Conservation (phyloP, 1,140 invertebrate genomes). For the Micrasema longulum region DNA sequence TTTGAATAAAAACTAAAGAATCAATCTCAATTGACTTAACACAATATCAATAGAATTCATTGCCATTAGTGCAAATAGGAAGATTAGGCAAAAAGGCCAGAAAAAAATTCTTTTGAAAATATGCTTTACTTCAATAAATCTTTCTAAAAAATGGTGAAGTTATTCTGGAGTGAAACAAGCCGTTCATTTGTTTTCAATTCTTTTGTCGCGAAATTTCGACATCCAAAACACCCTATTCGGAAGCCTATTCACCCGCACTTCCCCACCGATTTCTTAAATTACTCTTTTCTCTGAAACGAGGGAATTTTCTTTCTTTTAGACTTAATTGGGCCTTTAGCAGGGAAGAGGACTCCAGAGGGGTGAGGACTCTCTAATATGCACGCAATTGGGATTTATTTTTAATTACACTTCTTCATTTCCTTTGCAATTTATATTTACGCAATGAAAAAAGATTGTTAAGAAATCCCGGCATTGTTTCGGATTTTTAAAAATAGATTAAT, state of each 20-base stretch:
- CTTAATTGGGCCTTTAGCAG: slow-evolving; percentile 24
- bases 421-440: background rate
- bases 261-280: slow-evolving; percentile 35
- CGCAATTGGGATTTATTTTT: slow-evolving; percentile 53
- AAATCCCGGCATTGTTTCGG: too few relatives aligned
- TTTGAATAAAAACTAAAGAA: too few relatives aligned
- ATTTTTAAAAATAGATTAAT: slow-evolving; percentile 12
- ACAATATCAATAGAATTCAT: too few relatives aligned
- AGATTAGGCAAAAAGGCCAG: too few relatives aligned
- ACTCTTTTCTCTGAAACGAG: slow-evolving; percentile 28
- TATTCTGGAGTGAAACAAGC: too few relatives aligned
- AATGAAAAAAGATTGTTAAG: too few relatives aligned
- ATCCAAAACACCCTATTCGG: slow-evolving; percentile 1
- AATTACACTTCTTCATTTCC: slow-evolving; percentile 51
- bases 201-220: background rate
- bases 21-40: too few relatives aligned
- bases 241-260: background rate
- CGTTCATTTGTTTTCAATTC: slow-evolving; percentile 2
- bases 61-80: too few relatives aligned
- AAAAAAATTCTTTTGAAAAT: too few relatives aligned
- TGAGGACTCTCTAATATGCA: slow-evolving; percentile 48
- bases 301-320: slow-evolving; percentile 6
- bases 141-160: too few relatives aligned
- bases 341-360: background rate
- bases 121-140: too few relatives aligned